Conservation (phyloP, 2,113 vertebrate genomes). For the Colius striatus region DNA sequence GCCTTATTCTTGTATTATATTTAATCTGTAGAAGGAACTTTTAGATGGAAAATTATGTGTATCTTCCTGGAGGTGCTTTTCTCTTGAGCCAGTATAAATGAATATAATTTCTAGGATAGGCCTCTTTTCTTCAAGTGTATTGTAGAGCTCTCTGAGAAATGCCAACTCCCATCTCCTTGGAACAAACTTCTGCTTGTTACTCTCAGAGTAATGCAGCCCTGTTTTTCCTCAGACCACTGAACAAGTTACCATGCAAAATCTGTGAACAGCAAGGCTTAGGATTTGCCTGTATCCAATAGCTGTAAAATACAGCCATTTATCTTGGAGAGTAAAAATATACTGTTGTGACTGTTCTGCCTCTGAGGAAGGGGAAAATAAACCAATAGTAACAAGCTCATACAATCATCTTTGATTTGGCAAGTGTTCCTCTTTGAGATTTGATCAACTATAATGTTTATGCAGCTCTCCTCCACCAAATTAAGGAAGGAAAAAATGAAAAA, state of each 20-base stretch:
- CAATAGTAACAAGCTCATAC: slow-evolving; percentile 14
- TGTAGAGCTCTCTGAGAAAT: slow-evolving; percentile 32
- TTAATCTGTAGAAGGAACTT: slow-evolving; percentile 3
- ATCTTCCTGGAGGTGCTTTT: neutral
- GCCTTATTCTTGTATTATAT: neutral
- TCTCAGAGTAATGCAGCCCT: neutral
- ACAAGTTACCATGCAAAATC: neutral
- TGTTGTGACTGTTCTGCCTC: slow-evolving; percentile 29
- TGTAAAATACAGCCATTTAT: slow-evolving; percentile 56
- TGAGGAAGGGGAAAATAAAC: neutral
- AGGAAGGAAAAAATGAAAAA: neutral
- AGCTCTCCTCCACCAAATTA: slow-evolving; percentile 44
- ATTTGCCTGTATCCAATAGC: neutral
- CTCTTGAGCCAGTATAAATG: neutral
- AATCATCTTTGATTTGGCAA: slow-evolving; percentile 67
- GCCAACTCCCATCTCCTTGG: slow-evolving; percentile 12
- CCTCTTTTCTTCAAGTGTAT: slow-evolving; percentile 4
- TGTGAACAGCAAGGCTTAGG: neutral
- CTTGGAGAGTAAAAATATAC: neutral
- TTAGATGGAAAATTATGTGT: neutral
- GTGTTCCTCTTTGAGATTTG: slow-evolving; percentile 39
- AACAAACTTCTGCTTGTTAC: neutral
- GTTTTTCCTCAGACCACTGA: neutral
- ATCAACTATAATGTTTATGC: slow-evolving; percentile 64
- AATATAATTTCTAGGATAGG: neutral